phyloP scores from a whole-genome alignment of 2,113 vertebrate species.

The Semicossyphus pulcher region DNA sequence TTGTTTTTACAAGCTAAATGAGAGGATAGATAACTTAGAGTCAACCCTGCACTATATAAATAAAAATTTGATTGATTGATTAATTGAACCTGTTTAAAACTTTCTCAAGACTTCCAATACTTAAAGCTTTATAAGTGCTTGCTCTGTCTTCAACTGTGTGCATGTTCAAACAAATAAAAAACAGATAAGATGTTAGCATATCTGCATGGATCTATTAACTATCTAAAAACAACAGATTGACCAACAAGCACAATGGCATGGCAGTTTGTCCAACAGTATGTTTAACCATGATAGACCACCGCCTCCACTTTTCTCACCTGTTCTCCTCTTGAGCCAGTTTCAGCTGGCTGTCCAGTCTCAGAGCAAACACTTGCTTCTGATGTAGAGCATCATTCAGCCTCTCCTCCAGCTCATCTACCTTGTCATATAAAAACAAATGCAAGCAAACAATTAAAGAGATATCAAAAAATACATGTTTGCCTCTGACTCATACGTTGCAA shows the following conservation, averaged over 20 bases:
- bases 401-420: constrained; percentile 96
- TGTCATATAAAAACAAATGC: constrained; percentile 55
- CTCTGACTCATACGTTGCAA: no score
- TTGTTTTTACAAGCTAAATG: background rate
- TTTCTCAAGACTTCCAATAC: no score
- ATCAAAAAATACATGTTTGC: background rate
- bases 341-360: constrained; percentile 92
- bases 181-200: no score
- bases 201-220: no score
- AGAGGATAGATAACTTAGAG: background rate
- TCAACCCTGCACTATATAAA: no score
- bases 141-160: no score
- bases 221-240: background rate
- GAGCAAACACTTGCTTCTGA: constrained; percentile 93
- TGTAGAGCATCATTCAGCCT: constrained; percentile 93
- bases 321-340: constrained; percentile 94
- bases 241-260: background rate
- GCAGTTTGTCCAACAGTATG: background rate
- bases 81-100: no score
- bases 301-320: constrained; percentile 80
- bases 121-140: no score
- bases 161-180: no score
- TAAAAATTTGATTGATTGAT: no score
- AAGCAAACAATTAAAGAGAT: background rate
- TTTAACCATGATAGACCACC: no score